Base-by-base conservation (phyloP, 2,797 vertebrate genomes). In the Fistularia tabacaria region DNA sequence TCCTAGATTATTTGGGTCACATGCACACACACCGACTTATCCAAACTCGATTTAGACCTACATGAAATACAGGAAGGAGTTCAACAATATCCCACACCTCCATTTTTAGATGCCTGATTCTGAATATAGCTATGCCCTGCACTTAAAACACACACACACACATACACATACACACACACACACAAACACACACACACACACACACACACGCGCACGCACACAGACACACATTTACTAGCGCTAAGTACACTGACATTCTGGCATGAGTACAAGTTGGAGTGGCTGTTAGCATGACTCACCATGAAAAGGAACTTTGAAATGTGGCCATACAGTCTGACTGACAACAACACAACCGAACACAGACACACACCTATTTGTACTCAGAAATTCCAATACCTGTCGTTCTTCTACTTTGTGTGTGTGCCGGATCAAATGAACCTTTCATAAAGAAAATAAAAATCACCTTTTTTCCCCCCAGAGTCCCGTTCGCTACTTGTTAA, bases 261-360 rank as follows among this genome's bases (percentile, higher is more conserved):
- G 64, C 67, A 11, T 6, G 41, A 51, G 51, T 38, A 50, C 60
- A 74, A 67, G 51, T 40, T 14, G 53, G 43, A 59, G 46, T 41
- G 45, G 9, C 25, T 1, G 6, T 25, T 47, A 64, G 59, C 64
- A 40, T 40, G 39, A 40, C 39, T 40, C 39, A 40, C 39, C 39
- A 40, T 40, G 39, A 40, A 40, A 8, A 40, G 39, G 39, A 59
- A 54, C 51, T 55, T 12, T 54, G 41, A 54, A 60, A 46, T 44
- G 39, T 45, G 61, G 62, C 62, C 49, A 54, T 46, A 4, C 47
- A 50, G 51, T 65, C 58, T 68, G 76, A 74, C 37, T 59, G 66
- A 15, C 39, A 40, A 40, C 39, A 40, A 40, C 39, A 51, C 49
- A 66, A 9, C 53, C 49, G 47, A 40, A 38, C 42, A 7, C 37